Evolutionary conservation across 2,888 invertebrate species (phyloP), one percentile per base, ranked within the genome.

Genomic region (Calliphora vomitoria): DNA sequence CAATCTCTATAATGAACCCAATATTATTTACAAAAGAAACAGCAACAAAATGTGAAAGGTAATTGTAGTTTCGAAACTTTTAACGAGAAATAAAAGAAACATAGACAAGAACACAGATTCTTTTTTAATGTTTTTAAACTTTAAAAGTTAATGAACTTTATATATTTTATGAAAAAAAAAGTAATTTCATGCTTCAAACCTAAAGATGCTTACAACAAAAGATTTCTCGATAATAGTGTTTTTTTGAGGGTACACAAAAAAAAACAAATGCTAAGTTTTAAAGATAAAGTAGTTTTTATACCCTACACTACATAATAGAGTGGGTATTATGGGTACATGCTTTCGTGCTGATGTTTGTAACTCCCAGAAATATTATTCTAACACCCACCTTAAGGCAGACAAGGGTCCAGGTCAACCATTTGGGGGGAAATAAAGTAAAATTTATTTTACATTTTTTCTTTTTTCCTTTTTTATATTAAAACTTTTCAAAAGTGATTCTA

Each of bases 31-130:
- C 20, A 55, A 20, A 58, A 78, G 11, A 72, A 79, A 18, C n/a
- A 72, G 44, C n/a, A 62, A 50, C 25, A 79, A 85, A 86, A 78
- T 82, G 86, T 86, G 82, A 82, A 86, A 82, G 86, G 86, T 53
- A 76, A 86, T 81, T 81, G 80, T 81, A 38, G 50, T 62, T 71
- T 72, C 5, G 20, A 31, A 72, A 69, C 35, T 47, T 60, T 50
- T 20, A 69, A 50, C 44, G 31, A 68, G n/a, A 50, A 50, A 44
- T 20, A 41, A 53, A 68, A 68, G 18, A 71, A 31, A 13, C 13
- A 13, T 38, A 18, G 15, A 74, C 41, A 31, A 15, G 35, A 25
- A 31, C 25, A 35, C 13, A 6, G 31, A 60, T 31, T 31, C 35
- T 60, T 31, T 60, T 35, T 60, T 35, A 31, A 31, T 60, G 15